Base-by-base conservation (phyloP, 2,888 invertebrate genomes). In the Pollenia griseotomentosa region DNA sequence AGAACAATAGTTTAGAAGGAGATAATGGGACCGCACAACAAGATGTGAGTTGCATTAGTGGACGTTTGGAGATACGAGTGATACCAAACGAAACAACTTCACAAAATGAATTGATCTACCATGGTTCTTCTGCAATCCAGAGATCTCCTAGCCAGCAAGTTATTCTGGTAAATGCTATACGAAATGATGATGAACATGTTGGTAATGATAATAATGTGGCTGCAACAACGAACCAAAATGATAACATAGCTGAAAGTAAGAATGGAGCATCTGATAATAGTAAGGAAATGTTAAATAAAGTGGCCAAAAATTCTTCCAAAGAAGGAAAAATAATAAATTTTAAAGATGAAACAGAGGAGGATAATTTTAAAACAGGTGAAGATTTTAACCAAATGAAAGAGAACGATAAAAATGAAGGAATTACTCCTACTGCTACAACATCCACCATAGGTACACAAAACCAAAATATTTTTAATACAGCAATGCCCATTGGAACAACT, bases 61-160 rank as follows among this genome's bases (percentile, higher is more conserved):
- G 97, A 63, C 95, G 97, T 66, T 94, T 97, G 73, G 97, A 97
- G 94, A 97, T 97, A 78, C 95, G 97, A 74, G 97, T 97, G 77
- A 94, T 96, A 73, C 95, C 95, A 61, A 94, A 95, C 90, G 93
- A 84, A 68, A 40, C 74, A 40, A 51, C 42, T 16, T 44, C 66
- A 9, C 78, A 51, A 79, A 79, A 84, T 48, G 78, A 84, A 19
- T 14, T 73, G 10, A 68, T 73, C 11, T 66, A 73, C 65, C 78
- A 83, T 51, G 71, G 70, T 59, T 14, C 65, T 12, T 59, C 71
- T 14, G 19, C 73, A 44, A 61, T 68, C 16, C 78, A 79, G 53
- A 79, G 19, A 44, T 84, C 79, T 3, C 65, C 73, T 53, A 84
- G 66, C 40, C 79, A 83, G 71, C 33, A 73, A 51, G 16, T 51